These are phyloP conservation scores for Dione juno DNA, from an alignment of 2,888 invertebrate species.

Conservation along the genomic window DNA sequence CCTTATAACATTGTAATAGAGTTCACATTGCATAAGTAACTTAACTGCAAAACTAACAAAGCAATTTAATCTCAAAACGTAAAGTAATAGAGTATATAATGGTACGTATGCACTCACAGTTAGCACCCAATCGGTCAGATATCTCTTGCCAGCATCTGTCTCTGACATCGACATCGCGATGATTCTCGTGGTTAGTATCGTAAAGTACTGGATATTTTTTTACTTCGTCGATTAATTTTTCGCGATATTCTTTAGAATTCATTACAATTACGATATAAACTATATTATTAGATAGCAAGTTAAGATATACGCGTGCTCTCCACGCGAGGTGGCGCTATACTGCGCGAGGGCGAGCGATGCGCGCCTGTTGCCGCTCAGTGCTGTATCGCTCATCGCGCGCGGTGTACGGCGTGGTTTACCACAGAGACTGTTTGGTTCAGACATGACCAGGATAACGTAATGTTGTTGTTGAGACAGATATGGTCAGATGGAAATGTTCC, in stretches of 20 bases:
- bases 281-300: not conserved
- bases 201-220: slow-evolving; percentile 74
- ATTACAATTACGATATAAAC: slow-evolving; percentile 45
- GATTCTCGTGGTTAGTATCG: slow-evolving; percentile 74
- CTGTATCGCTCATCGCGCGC: slow-evolving; percentile 61
- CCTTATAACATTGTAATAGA: slow-evolving; percentile 1
- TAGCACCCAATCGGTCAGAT: slow-evolving; percentile 68
- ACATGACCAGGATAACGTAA: not conserved
- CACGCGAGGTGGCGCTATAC: slow-evolving; percentile 64
- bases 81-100: not conserved
- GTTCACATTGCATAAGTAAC: not conserved
- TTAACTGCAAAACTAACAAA: not conserved
- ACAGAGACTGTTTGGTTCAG: slow-evolving; percentile 41
- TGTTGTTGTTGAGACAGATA: too few species aligned
- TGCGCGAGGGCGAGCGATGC: slow-evolving; percentile 62
- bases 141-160: slow-evolving; percentile 78
- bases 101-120: slow-evolving; percentile 44
- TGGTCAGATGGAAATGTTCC: too few species aligned
- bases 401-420: slow-evolving; percentile 66
- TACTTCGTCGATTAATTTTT: slow-evolving; percentile 74
- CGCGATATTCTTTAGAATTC: slow-evolving; percentile 63
- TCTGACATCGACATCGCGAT: slow-evolving; percentile 71
- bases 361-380: slow-evolving; percentile 66
- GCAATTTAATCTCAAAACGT: slow-evolving; percentile 9
- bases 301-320: slow-evolving; percentile 54